Evolutionary conservation across 1,140 invertebrate species (phyloP).

Genomic region (Ceratina australensis): DNA sequence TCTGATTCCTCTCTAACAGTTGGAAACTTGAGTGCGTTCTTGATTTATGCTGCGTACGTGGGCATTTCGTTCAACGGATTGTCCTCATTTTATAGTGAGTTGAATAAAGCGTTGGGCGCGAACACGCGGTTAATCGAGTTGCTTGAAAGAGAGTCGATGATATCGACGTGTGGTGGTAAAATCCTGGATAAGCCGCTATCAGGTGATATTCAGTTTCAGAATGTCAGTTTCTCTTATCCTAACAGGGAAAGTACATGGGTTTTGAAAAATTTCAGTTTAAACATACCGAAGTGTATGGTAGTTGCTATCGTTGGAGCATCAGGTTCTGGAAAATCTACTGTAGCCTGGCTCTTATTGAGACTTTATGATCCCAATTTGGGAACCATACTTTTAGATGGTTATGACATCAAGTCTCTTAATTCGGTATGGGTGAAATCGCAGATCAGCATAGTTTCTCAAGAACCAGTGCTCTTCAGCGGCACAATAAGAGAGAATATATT

Average conservation of each 20-base stretch:
- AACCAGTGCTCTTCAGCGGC: conserved; percentile 91
- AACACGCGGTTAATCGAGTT: conserved; percentile 93
- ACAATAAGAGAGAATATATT: conserved; percentile 92
- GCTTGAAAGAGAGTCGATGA: conserved; percentile 88
- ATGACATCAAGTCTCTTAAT: conserved; percentile 84
- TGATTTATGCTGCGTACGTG: conserved; percentile 95
- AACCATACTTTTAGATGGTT: conserved; percentile 83
- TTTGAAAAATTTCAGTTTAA: conserved; percentile 85
- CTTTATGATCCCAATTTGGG: conserved; percentile 90
- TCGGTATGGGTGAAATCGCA: conserved; percentile 86
- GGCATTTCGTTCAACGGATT: conserved; percentile 93
- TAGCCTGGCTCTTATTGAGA: conserved; percentile 87
- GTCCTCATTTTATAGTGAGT: conserved; percentile 94
- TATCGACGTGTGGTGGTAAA: conserved; percentile 84
- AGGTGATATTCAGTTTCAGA: conserved; percentile 85
- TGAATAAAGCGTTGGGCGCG: conserved; percentile 96
- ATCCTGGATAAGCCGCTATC: conserved; percentile 68
- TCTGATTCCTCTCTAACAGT: conserved; percentile 90
- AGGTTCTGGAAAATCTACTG: conserved; percentile 92
- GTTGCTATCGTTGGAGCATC: conserved; percentile 92
- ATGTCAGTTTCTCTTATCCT: conserved; percentile 88
- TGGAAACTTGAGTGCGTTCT: conserved; percentile 93
- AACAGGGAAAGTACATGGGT: conserved; percentile 83
- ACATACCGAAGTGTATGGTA: conserved; percentile 84
- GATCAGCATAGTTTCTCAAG: conserved; percentile 91